These are phyloP conservation scores for Sakesphorus luctuosus DNA, from an alignment of 2,113 vertebrate species.

Conservation along the genomic window DNA sequence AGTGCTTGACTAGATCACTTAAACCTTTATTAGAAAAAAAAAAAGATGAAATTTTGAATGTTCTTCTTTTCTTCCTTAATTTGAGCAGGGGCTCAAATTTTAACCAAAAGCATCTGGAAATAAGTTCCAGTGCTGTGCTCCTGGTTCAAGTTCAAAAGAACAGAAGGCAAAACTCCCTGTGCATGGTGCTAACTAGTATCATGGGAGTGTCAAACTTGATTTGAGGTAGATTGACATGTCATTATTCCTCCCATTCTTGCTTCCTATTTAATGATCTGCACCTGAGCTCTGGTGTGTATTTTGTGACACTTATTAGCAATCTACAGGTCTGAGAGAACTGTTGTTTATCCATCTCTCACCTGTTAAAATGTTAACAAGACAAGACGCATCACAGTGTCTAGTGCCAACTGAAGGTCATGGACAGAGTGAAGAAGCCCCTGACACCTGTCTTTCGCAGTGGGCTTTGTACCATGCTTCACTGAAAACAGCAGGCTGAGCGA, in stretches of 20 bases:
- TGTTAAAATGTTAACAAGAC: conserved; percentile 65
- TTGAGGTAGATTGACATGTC: conserved; percentile 37
- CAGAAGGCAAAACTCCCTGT: conserved; percentile 5
- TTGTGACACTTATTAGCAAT: conserved; percentile 64
- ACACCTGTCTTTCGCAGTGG: conserved; percentile 28
- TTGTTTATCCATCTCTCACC: conserved; percentile 64
- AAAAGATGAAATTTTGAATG: background rate
- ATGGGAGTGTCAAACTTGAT: conserved; percentile 29
- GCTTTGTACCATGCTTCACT: background rate
- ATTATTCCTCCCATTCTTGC: conserved; percentile 59
- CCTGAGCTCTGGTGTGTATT: conserved; percentile 52
- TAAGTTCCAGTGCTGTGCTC: conserved; percentile 20
- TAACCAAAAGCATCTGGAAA: conserved; percentile 23
- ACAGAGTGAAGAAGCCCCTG: conserved; percentile 3
- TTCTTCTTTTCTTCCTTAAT: conserved; percentile 19
- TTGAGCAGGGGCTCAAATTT: conserved; percentile 10
- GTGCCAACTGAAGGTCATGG: conserved; percentile 56
- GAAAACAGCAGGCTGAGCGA: conserved; percentile 36
- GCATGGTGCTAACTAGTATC: conserved; percentile 4
- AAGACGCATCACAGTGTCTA: background rate
- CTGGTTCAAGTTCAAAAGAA: background rate
- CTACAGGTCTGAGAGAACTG: conserved; percentile 11
- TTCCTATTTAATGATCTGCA: conserved; percentile 67
- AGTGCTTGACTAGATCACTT: conserved; percentile 46
- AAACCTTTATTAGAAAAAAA: conserved; percentile 46